A percentile compares a stretch with the other conserved stretches of the same genome.
These are phyloP conservation scores for Xyrauchen texanus DNA, from an alignment of 2,113 vertebrate genomes.

Conservation along the genomic window DNA sequence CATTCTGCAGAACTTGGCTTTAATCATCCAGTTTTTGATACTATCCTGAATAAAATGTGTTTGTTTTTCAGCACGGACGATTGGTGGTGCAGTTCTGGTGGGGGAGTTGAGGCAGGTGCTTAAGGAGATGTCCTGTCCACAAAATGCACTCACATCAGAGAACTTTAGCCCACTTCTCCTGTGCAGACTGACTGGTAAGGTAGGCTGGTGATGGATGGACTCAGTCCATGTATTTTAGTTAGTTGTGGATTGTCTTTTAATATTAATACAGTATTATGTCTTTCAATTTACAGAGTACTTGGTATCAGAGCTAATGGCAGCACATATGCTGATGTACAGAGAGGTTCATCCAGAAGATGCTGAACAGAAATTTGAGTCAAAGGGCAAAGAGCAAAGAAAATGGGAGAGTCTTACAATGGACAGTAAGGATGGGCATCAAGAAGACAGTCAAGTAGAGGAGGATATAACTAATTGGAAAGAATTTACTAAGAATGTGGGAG, in stretches of 20 bases:
- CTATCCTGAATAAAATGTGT: too few species aligned
- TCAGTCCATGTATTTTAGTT: neutral
- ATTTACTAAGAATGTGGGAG: conserved; percentile 61
- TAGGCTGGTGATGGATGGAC: neutral
- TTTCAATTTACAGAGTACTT: conserved; percentile 66
- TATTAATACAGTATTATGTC: neutral
- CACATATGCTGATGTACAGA: conserved; percentile 57
- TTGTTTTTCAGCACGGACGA: neutral
- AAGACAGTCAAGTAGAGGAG: conserved; percentile 32
- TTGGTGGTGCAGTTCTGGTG: conserved; percentile 59
- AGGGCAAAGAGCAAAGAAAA: conserved; percentile 65
- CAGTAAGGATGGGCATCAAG: conserved; percentile 27
- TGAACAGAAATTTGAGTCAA: neutral
- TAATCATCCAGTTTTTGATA: too few species aligned
- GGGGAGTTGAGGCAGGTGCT: conserved; percentile 68
- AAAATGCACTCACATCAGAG: conserved; percentile 59
- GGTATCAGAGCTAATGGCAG: conserved; percentile 72
- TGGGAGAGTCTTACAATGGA: neutral
- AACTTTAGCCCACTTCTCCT: conserved; percentile 60
- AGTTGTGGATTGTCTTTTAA: neutral
- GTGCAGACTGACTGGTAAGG: conserved; percentile 70
- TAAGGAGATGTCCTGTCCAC: conserved; percentile 62
- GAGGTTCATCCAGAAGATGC: conserved; percentile 61
- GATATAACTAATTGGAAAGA: conserved; percentile 13
- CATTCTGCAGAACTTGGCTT: too few species aligned